These are phyloP conservation scores for Volucella bombylans DNA, from an alignment of 2,888 invertebrate genomes.

Conservation along the genomic window DNA sequence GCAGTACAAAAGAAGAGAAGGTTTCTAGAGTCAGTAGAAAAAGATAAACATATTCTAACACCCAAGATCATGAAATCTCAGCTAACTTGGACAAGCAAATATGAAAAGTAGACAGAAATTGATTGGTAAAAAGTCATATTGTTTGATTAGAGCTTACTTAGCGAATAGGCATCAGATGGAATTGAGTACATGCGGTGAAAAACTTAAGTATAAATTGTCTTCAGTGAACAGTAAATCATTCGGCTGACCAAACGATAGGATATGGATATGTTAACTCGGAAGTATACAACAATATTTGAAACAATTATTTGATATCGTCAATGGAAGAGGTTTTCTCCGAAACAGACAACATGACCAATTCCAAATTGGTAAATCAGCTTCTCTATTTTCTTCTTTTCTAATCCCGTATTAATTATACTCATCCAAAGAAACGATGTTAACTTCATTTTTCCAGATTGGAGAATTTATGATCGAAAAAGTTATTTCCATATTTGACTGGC, in stretches of 20 bases:
- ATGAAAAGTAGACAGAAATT: background rate
- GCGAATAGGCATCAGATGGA: background rate
- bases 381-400: background rate
- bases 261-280: background rate
- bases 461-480: background rate
- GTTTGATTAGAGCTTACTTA: background rate
- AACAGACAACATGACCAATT: no score
- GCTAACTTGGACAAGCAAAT: background rate
- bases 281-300: no score
- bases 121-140: background rate
- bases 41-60: background rate
- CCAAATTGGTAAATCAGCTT: background rate
- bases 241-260: background rate
- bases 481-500: background rate
- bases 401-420: background rate
- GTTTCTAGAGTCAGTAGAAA: background rate
- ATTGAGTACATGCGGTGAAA: background rate
- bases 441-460: background rate
- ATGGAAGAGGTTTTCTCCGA: no score
- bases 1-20: background rate
- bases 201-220: background rate
- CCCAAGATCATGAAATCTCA: background rate
- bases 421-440: no score
- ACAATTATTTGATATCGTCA: no score
- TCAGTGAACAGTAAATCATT: conserved; percentile 6